A percentile compares a stretch with the other conserved stretches of the same genome.
Evolutionary conservation across 1,140 invertebrate genomes (phyloP).

Genomic region (Philopotamus ludificatus): DNA sequence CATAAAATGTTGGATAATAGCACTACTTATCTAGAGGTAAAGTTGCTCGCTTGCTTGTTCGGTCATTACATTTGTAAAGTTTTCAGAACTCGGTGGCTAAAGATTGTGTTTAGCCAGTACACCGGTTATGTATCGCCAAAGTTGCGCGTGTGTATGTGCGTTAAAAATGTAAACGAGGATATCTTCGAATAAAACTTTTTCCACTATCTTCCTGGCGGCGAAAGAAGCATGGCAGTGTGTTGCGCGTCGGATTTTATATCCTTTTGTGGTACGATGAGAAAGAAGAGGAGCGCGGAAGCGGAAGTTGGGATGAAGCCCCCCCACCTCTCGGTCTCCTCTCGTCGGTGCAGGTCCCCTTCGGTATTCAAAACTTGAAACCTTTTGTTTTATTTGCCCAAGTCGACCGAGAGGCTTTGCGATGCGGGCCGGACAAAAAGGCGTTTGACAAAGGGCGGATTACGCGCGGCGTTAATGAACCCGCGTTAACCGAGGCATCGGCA

Average conservation of each 20-base stretch:
- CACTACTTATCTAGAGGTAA: no score
- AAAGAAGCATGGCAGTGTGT: no score
- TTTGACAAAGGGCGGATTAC: background rate
- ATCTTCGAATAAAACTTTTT: background rate
- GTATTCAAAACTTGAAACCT: conserved; percentile 20
- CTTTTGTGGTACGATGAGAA: conserved; percentile 11
- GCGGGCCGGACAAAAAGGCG: background rate
- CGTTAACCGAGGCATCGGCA: no score
- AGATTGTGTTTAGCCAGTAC: no score
- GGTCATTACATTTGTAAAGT: no score
- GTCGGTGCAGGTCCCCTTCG: background rate
- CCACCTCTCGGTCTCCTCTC: conserved; percentile 4
- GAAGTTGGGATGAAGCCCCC: conserved; percentile 17
- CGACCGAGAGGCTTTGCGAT: background rate
- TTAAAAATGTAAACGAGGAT: background rate
- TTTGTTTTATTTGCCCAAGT: conserved; percentile 35
- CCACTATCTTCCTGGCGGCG: background rate
- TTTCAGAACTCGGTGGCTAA: no score
- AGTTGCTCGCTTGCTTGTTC: no score
- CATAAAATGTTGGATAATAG: no score
- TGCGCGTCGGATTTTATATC: background rate
- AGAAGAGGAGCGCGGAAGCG: conserved; percentile 25
- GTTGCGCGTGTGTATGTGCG: background rate
- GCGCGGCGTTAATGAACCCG: background rate
- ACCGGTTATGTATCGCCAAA: no score